These are phyloP conservation scores for Crotalus viridis DNA, from an alignment of 2,113 vertebrate genomes.

Conservation along the genomic window DNA sequence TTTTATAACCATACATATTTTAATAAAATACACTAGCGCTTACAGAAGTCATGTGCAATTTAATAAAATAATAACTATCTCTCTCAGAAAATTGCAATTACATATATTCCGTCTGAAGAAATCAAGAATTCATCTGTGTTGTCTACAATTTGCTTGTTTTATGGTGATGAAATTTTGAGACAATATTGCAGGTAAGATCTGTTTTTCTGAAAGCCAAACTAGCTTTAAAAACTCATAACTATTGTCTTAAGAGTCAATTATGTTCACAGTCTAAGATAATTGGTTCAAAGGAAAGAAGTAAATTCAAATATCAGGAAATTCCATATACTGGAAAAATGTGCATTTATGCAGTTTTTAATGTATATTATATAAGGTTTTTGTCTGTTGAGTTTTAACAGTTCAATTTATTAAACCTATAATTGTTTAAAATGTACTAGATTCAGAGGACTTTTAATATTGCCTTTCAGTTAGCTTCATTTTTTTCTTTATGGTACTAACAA, in stretches of 20 bases:
- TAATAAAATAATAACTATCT: slow-evolving; percentile 12
- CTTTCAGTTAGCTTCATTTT: neutral
- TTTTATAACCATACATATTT: neutral
- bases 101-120: slow-evolving; percentile 69
- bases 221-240: neutral
- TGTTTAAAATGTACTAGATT: neutral
- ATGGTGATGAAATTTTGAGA: slow-evolving; percentile 91
- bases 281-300: neutral
- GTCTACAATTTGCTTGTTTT: slow-evolving; percentile 83
- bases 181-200: slow-evolving; percentile 84
- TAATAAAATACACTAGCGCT: neutral
- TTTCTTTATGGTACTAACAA: neutral
- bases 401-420: neutral
- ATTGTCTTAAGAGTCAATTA: neutral
- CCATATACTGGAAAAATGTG: neutral
- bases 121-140: slow-evolving; percentile 65
- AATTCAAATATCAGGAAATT: neutral
- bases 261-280: neutral
- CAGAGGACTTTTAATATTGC: neutral
- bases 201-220: neutral
- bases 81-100: slow-evolving; percentile 82
- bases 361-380: neutral
- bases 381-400: neutral
- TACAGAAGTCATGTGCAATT: neutral
- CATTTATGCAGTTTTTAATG: neutral